Evolutionary conservation across 2,888 invertebrate species (phyloP).

Genomic region (Hylaea fasciaria): DNA sequence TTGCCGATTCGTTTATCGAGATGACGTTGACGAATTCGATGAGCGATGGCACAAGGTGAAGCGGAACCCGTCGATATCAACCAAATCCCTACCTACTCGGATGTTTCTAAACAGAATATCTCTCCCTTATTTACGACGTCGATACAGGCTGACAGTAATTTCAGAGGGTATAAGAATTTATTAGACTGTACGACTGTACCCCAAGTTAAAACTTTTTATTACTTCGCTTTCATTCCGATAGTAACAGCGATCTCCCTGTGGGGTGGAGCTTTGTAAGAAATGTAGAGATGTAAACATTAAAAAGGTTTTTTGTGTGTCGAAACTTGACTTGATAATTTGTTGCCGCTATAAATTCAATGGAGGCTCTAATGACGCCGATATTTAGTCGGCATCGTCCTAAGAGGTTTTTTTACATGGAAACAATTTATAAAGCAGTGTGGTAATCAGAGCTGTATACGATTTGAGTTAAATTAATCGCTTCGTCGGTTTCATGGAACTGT

Average conservation of each 20-base stretch:
- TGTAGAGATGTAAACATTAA: slow-evolving; percentile 48
- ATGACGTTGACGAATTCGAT: slow-evolving; percentile 68
- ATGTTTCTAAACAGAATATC: slow-evolving; percentile 31
- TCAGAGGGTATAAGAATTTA: slow-evolving; percentile 50
- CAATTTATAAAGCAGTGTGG: slow-evolving; percentile 51
- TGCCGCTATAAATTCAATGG: slow-evolving; percentile 55
- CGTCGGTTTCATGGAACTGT: slow-evolving; percentile 50
- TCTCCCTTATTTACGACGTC: slow-evolving; percentile 33
- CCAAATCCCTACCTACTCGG: slow-evolving; percentile 23
- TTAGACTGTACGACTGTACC: slow-evolving; percentile 44
- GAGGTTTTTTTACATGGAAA: slow-evolving; percentile 51
- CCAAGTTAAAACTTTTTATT: slow-evolving; percentile 55
- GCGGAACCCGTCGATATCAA: slow-evolving; percentile 19
- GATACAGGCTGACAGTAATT: slow-evolving; percentile 45
- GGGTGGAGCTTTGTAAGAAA: slow-evolving; percentile 41
- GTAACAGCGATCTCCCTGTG: slow-evolving; percentile 42
- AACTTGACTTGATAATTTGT: slow-evolving; percentile 54
- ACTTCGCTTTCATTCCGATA: slow-evolving; percentile 47
- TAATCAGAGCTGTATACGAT: slow-evolving; percentile 52
- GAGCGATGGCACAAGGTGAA: slow-evolving; percentile 51
- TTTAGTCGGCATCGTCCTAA: slow-evolving; percentile 49
- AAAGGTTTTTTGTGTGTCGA: slow-evolving; percentile 43
- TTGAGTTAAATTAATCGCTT: slow-evolving; percentile 50
- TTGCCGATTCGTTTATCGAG: slow-evolving; percentile 66
- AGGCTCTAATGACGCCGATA: slow-evolving; percentile 54